These are phyloP conservation scores for Liparis tanakae DNA, from an alignment of 2,797 vertebrate species.

Conservation along the genomic window DNA sequence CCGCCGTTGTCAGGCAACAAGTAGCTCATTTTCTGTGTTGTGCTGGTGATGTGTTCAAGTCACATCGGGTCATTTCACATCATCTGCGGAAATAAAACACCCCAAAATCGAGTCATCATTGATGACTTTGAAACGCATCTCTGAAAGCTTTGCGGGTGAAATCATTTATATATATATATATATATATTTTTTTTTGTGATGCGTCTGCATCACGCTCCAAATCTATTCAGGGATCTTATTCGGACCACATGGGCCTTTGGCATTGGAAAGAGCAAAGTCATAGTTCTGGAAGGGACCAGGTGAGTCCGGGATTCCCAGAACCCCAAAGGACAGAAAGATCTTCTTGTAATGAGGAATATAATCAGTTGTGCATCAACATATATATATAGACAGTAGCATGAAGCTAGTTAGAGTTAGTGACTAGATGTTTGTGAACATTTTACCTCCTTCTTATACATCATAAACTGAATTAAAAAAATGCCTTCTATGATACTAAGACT, in stretches of 20 bases:
- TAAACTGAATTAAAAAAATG: background rate
- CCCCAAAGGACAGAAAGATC: background rate
- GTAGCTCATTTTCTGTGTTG: slow-evolving; percentile 36
- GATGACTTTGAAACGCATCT: background rate
- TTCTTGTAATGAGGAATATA: background rate
- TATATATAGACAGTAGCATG: background rate
- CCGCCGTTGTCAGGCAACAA: slow-evolving; percentile 53
- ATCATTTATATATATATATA: background rate
- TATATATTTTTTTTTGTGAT: background rate
- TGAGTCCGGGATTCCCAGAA: background rate
- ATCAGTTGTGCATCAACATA: background rate
- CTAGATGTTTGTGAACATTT: background rate
- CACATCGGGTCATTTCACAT: slow-evolving; percentile 33
- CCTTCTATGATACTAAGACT: background rate
- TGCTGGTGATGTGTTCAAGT: slow-evolving; percentile 24
- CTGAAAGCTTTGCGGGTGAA: background rate
- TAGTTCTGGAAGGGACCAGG: background rate
- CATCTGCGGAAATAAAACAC: background rate
- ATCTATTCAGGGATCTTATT: slow-evolving; percentile 1
- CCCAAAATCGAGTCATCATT: background rate
- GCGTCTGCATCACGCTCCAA: background rate
- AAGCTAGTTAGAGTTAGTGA: background rate
- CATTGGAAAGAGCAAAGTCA: slow-evolving; percentile 21
- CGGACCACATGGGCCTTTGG: slow-evolving; percentile 4
- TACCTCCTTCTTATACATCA: background rate